These are phyloP conservation scores for Scaptomyza polygonia DNA, from an alignment of 2,888 invertebrate species.

Conservation along the genomic window DNA sequence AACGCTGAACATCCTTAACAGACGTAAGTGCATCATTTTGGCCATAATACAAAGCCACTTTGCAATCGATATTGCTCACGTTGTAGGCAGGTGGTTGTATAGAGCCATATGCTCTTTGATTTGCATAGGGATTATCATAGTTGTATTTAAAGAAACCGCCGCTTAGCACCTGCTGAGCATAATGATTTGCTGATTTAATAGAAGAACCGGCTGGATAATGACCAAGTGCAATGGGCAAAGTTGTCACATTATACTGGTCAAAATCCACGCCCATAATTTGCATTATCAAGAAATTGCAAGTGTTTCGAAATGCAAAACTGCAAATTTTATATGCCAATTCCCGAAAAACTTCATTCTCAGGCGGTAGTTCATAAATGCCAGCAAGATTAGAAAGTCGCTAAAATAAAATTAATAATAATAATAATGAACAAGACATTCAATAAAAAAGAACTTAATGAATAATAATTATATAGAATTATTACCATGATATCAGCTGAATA, in stretches of 20 bases:
- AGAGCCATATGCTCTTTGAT: slow-evolving; percentile 36
- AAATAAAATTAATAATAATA: too few relatives aligned
- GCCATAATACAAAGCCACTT: slow-evolving; percentile 79
- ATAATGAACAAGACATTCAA: too few relatives aligned
- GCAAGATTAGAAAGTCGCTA: slow-evolving; percentile 11
- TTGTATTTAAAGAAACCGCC: slow-evolving; percentile 85
- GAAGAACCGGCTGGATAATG: slow-evolving; percentile 87
- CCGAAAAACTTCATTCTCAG: slow-evolving; percentile 33
- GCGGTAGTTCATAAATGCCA: slow-evolving; percentile 59
- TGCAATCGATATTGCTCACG: slow-evolving; percentile 84
- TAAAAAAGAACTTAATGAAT: not conserved
- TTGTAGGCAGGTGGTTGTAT: slow-evolving; percentile 84
- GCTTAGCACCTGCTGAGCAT: slow-evolving; percentile 83
- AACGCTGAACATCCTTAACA: slow-evolving; percentile 65
- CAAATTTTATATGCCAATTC: slow-evolving; percentile 30
- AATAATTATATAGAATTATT: not conserved
- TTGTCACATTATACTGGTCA: slow-evolving; percentile 83
- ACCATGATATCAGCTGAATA: slow-evolving; percentile 8
- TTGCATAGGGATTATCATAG: slow-evolving; percentile 82
- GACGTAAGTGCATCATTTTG: slow-evolving; percentile 84
- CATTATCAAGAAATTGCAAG: slow-evolving; percentile 83
- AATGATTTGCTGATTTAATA: slow-evolving; percentile 85
- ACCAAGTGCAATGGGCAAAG: slow-evolving; percentile 86
- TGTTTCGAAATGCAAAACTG: slow-evolving; percentile 38
- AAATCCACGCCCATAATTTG: slow-evolving; percentile 84